Base-by-base conservation (phyloP, 2,888 invertebrate genomes). In the Tupiocoris notatus region DNA sequence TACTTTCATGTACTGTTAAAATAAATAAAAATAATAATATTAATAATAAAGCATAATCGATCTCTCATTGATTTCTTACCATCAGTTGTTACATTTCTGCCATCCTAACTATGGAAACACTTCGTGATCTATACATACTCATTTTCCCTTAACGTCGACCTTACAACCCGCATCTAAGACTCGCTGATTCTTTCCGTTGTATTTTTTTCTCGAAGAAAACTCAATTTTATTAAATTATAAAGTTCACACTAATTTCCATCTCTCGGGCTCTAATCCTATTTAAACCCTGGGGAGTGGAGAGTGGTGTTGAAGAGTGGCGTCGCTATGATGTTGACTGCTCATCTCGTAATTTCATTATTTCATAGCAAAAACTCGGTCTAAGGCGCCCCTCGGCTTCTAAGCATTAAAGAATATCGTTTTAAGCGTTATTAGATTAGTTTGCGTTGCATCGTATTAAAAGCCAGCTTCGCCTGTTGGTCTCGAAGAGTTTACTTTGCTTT, bases 221-320 rank as follows among this genome's bases (percentile, higher is more conserved):
- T 59, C 24, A 59, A 59, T 23, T 70, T 70, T 74, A 74, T 74
- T 74, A 74, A 64, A 74, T 74, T 74, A 74, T 64, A 74, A 74
- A 74, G 59, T 74, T 74, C 74, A 74, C 25, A 74, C 74, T 74
- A 74, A 74, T 74, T 74, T 63, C 58, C 74, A 64, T 74, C 74
- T 64, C 74, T 54, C 23, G 54, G 59, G 25, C 56, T 63, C 64
- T 64, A 74, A 64, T 64, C 64, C 56, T 56, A 21, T 74, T 74
- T 64, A 18, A 22, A 21, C 17, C 39, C n/a, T 17, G 73, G 20
- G 23, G 24, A 59, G 16, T 22, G 54, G 59, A 17, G 59, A 16
- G 57, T 1, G 24, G 2, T n/a, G 54, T 7, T 39, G 39, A 39
- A 39, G 39, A 39, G 39, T 39, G 39, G 39, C 12, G 12, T 21